Percentiles rank a stretch among this genome's conserved stretches.
Evolutionary conservation across 2,797 vertebrate species (phyloP).

Genomic region (Ptychadena robeensis): DNA sequence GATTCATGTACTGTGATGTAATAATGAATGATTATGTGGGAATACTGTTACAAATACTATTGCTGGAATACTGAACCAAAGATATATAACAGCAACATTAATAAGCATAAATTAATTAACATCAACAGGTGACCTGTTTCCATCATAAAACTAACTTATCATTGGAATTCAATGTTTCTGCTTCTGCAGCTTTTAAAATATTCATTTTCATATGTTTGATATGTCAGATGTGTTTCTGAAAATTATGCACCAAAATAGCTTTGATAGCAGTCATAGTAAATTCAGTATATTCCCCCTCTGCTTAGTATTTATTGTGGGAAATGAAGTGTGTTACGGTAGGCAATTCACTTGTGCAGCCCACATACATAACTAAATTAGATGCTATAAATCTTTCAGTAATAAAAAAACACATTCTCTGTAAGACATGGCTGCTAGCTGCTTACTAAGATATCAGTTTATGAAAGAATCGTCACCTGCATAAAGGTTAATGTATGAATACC

Average conservation of each 20-base stretch:
- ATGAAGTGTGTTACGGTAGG: constrained; percentile 52
- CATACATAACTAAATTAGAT: constrained; percentile 49
- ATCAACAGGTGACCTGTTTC: no score
- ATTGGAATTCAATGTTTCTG: no score
- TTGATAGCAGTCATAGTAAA: neutral
- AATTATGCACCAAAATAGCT: neutral
- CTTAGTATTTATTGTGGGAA: constrained; percentile 48
- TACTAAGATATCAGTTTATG: neutral
- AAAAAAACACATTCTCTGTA: constrained; percentile 31
- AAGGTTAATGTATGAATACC: neutral
- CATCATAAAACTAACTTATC: no score
- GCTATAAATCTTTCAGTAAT: constrained; percentile 45
- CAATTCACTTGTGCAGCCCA: constrained; percentile 53
- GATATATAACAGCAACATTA: no score
- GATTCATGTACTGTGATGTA: neutral
- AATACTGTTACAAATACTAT: neutral
- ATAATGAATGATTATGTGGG: no score
- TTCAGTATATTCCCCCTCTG: neutral
- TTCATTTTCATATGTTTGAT: neutral
- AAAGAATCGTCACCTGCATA: neutral
- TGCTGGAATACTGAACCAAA: no score
- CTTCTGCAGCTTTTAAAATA: no score
- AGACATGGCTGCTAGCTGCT: constrained; percentile 7
- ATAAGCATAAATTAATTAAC: no score
- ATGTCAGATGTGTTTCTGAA: neutral